A percentile compares a stretch with the other conserved stretches of the same genome.
Evolutionary conservation across 1,140 invertebrate species (phyloP).

Genomic region (Drosophila sproati): DNA sequence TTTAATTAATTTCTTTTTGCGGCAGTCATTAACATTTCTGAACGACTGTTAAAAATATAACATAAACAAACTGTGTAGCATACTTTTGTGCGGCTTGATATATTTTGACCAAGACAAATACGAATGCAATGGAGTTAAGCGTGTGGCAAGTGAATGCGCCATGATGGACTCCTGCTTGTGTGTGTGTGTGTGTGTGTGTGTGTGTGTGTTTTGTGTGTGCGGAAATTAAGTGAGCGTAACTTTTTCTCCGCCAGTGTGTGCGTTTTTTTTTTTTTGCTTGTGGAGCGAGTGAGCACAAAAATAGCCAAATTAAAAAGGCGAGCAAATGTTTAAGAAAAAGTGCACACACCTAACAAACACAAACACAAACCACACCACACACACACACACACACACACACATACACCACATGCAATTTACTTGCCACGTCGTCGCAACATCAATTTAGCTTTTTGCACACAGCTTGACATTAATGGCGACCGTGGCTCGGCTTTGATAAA

Average conservation of each 20-base stretch:
- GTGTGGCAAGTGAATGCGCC: constrained; percentile 21
- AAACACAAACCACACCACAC: too few relatives aligned
- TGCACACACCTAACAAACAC: constrained; percentile 18
- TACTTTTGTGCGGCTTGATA: constrained; percentile 65
- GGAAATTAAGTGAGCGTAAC: constrained; percentile 50
- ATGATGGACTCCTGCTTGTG: constrained; percentile 14
- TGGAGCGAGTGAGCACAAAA: constrained; percentile 38
- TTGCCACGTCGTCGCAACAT: constrained; percentile 32
- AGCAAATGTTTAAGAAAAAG: constrained; percentile 54
- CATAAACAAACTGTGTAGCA: constrained; percentile 45
- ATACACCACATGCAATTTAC: background rate
- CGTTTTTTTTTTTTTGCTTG: constrained; percentile 36
- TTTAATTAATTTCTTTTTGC: constrained; percentile 51
- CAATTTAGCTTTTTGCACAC: constrained; percentile 25
- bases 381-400: constrained; percentile 1
- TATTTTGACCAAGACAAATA: constrained; percentile 43
- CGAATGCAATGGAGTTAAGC: constrained; percentile 22
- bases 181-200: constrained; percentile 9
- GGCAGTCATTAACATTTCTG: constrained; percentile 31
- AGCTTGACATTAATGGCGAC: constrained; percentile 59
- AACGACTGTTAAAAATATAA: constrained; percentile 34
- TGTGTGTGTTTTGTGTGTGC: constrained; percentile 13
- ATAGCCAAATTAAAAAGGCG: constrained; percentile 59
- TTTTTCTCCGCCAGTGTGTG: background rate
- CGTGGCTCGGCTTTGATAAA: constrained; percentile 4